Evolutionary conservation across 2,797 vertebrate genomes (phyloP).

Genomic region (Florisuga fusca): DNA sequence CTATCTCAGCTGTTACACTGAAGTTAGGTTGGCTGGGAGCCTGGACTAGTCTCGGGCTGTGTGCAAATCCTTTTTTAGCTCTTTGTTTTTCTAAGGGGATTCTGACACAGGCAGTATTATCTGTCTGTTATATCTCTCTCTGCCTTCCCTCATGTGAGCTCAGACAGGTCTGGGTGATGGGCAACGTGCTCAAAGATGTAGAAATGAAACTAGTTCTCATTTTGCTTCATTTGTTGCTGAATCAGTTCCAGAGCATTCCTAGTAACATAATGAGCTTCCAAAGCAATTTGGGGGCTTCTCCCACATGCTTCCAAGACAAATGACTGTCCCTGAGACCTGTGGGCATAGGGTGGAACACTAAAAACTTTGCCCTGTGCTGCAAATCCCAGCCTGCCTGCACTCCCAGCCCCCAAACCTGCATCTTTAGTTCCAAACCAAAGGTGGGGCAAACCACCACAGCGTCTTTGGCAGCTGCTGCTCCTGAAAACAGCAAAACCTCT

Average conservation of each 20-base stretch:
- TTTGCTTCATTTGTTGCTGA: not conserved
- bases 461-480: not conserved
- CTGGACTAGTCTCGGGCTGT: not conserved
- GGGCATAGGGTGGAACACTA: rapidly evolving
- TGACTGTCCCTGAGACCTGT: not conserved
- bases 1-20: not conserved
- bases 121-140: not conserved
- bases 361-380: rapidly evolving
- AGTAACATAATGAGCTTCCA: not conserved
- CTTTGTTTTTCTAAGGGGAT: not conserved
- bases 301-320: not conserved
- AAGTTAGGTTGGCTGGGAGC: slow-evolving; percentile 13
- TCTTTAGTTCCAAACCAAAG: not conserved
- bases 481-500: not conserved
- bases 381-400: not conserved
- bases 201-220: not conserved
- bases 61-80: not conserved
- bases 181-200: not conserved
- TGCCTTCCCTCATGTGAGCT: not conserved
- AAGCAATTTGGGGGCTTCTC: not conserved
- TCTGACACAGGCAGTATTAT: not conserved
- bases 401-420: not conserved
- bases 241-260: not conserved
- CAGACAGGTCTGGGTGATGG: not conserved
- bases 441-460: not conserved